Evolutionary conservation across 2,113 vertebrate species (phyloP).

Genomic region (Mormyrus lacerda): DNA sequence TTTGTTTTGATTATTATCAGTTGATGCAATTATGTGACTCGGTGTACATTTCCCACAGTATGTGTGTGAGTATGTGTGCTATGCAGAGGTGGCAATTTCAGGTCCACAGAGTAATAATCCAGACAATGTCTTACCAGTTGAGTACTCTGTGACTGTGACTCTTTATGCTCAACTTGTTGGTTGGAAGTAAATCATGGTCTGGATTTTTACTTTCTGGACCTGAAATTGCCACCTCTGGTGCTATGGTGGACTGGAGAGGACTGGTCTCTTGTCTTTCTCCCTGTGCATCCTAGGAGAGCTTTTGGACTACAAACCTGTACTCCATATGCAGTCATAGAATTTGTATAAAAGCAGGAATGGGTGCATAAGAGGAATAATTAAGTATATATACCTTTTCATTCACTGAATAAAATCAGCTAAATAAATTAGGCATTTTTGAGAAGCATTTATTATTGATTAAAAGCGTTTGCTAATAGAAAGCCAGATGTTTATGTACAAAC

Average conservation of each 20-base stretch:
- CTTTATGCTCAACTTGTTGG: too few species aligned
- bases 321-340: not conserved
- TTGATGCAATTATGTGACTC: not conserved
- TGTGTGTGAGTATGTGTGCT: not conserved
- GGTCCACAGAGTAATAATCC: too few species aligned
- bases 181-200: too few species aligned
- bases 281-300: not conserved
- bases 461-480: not conserved
- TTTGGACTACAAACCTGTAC: not conserved
- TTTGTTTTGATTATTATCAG: not conserved
- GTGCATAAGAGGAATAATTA: not conserved
- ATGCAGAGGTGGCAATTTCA: too few species aligned
- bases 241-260: not conserved
- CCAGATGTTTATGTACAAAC: not conserved
- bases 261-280: not conserved
- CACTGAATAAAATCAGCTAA: not conserved
- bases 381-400: not conserved
- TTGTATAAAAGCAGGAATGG: not conserved
- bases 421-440: not conserved
- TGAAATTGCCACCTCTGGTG: too few species aligned
- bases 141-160: too few species aligned
- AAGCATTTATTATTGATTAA: not conserved
- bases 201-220: too few species aligned
- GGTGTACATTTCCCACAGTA: not conserved
- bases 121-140: too few species aligned